Evolutionary conservation across 2,113 vertebrate species (phyloP).

Genomic region (Sinocyclocheilus anophthalmus): DNA sequence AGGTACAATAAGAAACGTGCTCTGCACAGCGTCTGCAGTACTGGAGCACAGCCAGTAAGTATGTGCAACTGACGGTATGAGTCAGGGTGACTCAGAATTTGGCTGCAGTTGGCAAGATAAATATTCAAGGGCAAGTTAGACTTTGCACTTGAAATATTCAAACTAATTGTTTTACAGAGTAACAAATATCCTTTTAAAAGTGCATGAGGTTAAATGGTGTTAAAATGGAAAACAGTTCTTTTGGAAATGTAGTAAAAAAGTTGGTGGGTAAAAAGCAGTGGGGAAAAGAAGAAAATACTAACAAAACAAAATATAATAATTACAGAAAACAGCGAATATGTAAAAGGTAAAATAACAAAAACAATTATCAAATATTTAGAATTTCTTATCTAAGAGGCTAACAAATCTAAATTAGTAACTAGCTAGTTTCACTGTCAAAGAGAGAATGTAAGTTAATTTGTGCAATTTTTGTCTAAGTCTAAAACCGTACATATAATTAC

Average conservation of each 20-base stretch:
- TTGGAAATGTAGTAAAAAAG: background rate
- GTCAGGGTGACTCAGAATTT: constrained; percentile 13
- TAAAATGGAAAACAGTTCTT: background rate
- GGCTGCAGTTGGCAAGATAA: constrained; percentile 4
- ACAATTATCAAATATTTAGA: background rate
- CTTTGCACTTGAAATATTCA: background rate
- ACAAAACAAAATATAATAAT: background rate
- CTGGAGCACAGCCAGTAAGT: constrained; percentile 22
- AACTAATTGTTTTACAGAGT: background rate
- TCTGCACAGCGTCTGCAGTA: background rate
- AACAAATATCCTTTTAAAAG: background rate
- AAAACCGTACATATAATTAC: no score
- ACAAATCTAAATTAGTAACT: background rate
- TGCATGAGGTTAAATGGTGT: background rate
- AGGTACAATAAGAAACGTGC: constrained; percentile 17
- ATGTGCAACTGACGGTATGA: constrained; percentile 5
- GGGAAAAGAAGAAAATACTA: background rate
- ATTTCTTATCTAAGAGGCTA: background rate
- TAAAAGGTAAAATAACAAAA: background rate
- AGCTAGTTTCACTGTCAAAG: background rate
- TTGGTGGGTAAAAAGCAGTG: background rate
- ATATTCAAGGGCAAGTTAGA: constrained; percentile 33
- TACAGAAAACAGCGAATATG: background rate
- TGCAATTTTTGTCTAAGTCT: no score
- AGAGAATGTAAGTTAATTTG: background rate